Base-by-base conservation (phyloP, 2,888 invertebrate species). In the Agrochola lota region DNA sequence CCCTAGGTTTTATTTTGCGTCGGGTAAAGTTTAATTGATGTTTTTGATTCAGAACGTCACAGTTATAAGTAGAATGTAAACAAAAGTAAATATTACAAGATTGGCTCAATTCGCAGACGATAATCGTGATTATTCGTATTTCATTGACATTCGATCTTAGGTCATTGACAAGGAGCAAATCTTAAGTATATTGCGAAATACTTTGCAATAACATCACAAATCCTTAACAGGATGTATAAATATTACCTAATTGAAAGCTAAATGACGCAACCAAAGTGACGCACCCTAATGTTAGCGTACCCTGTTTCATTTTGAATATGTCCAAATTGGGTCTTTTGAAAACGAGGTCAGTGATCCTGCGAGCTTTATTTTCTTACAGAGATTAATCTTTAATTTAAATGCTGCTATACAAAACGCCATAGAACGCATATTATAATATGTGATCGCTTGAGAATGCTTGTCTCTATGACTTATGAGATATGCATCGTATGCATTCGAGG, bases 331-430 rank as follows among this genome's bases (percentile, higher is more conserved):
- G 87, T 86, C 91, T 91, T 92, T 93, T 92, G 87, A 91, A 78
- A 85, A 84, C 46, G 74, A 85, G 94, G 93, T 93, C 94, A 91
- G 80, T 91, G 93, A 92, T 92, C 93, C 85, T 84, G 20, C 60
- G 67, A 77, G 80, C 75, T 73, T 85, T 88, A 85, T 87, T 83
- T 83, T 90, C 86, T 87, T 88, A 88, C 88, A 88, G 85, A 92
- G 91, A 93, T 93, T 94, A 93, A 92, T 94, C 91, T 93, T 89
- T 90, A 89, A 92, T 92, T 92, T 92, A 91, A 91, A 93, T 88
- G 85, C 86, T 84, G 77, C 74, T 85, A 49, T 78, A 78, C 78
- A 83, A 84, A 85, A 52, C 40, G 57, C 52, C 60, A 84, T 81
- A 78, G 74, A 68, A 82, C 62, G 66, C 69, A 81, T 84, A 88